Evolutionary conservation across 2,888 invertebrate genomes (phyloP), one percentile per base, ranked within the genome.

Genomic region (Colletes collaris): DNA sequence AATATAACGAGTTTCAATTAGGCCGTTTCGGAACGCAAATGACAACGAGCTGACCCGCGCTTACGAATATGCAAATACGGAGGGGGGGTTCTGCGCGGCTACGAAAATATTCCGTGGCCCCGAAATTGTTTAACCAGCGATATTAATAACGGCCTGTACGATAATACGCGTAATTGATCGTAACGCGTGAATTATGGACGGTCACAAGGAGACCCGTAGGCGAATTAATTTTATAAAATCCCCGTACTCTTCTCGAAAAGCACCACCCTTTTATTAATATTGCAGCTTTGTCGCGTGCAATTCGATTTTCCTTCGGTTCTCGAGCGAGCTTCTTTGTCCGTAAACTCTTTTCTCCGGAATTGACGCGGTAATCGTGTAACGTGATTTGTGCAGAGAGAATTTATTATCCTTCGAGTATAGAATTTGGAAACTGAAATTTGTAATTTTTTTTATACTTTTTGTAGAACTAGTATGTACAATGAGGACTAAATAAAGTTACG

Each of bases 1-100:
- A 60, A 67, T 79, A 70, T 84, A 84, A 84, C 69, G 79, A 76
- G 70, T 84, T 85, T 85, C 84, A 85, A 79, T 84, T 85, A 85
- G 85, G 71, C 66, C 62, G 68, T 40, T 52, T 7, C 69, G n/a
- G 16, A 52, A 64, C 65, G 76, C 62, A 84, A 84, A 84, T 77
- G 77, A 70, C 60, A 69, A 75, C 53, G 81, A 37, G 74, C 56
- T 44, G 67, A 70, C 58, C 73, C 52, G 7, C 40, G 16, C 16
- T 68, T 67, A 56, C 69, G 59, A 70, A 67, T 60, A 83, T 77
- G 84, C 81, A 84, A 83, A 83, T 83, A 64, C 7, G 52, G 16
- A 65, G 53, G 35, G 52, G 35, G 68, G 53, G 35, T 13, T 27
- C 55, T 67, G 66, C 44, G n/a, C 60, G 13, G 50, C 27, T 56